Percentiles rank a stretch among this genome's conserved stretches.
phyloP scores from a whole-genome alignment of 1,140 invertebrate genomes.

The Drosophila murphyi region DNA sequence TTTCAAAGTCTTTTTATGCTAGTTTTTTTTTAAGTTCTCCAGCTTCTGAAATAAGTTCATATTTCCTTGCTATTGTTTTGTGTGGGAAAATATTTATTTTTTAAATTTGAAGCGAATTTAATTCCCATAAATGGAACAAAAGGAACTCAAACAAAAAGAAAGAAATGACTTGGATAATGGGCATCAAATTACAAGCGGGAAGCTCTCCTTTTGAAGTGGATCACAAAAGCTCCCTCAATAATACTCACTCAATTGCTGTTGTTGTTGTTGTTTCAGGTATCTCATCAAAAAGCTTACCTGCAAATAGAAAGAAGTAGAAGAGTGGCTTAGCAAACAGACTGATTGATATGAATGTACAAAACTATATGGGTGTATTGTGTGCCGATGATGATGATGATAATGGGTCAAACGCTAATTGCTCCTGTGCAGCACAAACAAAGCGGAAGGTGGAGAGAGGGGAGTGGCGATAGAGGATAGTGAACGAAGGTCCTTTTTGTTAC shows the following conservation, averaged over 20 bases:
- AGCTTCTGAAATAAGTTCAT: background rate
- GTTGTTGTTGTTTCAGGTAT: background rate
- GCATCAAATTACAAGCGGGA: constrained; percentile 74
- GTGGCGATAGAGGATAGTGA: background rate
- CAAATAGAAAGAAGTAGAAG: constrained; percentile 37
- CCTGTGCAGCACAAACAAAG: background rate
- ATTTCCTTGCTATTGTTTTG: background rate
- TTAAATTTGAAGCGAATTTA: too few species aligned
- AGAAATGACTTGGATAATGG: constrained; percentile 30
- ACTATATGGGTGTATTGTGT: constrained; percentile 22
- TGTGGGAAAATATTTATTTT: constrained; percentile 27
- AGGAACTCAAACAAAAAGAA: background rate
- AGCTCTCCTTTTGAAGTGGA: constrained; percentile 24
- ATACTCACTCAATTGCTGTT: constrained; percentile 33
- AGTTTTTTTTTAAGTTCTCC: background rate
- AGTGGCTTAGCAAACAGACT: constrained; percentile 48
- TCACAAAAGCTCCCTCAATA: constrained; percentile 42
- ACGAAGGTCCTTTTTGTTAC: constrained; percentile 10
- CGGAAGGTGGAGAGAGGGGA: too few species aligned
- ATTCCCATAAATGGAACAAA: too few species aligned
- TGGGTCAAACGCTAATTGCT: constrained; percentile 47
- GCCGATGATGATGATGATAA: constrained; percentile 37
- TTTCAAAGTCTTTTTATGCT: background rate
- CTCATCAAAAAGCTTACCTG: constrained; percentile 64
- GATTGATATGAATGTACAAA: constrained; percentile 35